These are phyloP conservation scores for Cyclura pinguis DNA, from an alignment of 2,797 vertebrate genomes.

Conservation along the genomic window DNA sequence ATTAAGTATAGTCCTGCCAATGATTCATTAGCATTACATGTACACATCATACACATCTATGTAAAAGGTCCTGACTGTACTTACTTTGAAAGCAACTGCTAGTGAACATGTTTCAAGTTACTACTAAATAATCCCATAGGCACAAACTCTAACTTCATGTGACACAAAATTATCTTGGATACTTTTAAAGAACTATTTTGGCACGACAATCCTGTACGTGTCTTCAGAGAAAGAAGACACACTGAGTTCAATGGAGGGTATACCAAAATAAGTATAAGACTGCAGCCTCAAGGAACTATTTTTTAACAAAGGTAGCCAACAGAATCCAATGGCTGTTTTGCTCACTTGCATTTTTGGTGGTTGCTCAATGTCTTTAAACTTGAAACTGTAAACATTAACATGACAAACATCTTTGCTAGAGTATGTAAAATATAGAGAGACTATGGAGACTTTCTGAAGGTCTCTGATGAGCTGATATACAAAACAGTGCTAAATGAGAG, in stretches of 20 bases:
- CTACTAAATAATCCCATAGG: neutral
- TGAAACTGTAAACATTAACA: neutral
- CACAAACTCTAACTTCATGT: neutral
- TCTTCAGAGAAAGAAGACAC: neutral
- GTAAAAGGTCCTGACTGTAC: no score
- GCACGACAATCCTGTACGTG: neutral
- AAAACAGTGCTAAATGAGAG: neutral
- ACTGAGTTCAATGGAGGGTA: neutral
- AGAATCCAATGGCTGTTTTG: neutral
- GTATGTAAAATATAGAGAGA: neutral
- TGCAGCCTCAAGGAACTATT: neutral
- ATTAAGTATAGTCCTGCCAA: no score
- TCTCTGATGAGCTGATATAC: neutral
- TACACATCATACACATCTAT: no score
- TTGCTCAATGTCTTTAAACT: neutral
- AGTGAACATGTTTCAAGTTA: neutral
- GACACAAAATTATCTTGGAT: neutral
- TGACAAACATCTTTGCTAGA: neutral
- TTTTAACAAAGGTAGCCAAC: neutral
- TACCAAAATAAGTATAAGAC: neutral
- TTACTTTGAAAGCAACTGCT: no score
- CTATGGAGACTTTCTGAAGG: no score
- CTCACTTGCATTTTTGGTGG: neutral
- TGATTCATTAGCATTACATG: no score
- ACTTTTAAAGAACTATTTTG: neutral